Conservation (phyloP, 2,113 vertebrate genomes). For the Oreochromis niloticus region DNA sequence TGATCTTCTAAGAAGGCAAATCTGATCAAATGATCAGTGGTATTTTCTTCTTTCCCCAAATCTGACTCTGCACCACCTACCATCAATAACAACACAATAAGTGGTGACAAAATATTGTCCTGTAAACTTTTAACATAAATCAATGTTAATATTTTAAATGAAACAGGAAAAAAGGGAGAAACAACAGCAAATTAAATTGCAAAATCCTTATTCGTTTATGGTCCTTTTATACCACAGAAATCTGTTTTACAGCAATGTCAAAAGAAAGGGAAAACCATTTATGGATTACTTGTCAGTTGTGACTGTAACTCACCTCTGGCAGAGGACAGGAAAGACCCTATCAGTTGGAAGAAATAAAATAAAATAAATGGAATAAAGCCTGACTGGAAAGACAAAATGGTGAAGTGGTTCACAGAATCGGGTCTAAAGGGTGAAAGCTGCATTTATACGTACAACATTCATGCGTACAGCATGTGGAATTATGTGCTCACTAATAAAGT, state of each 20-base stretch:
- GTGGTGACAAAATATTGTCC: neutral
- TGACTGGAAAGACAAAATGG: neutral
- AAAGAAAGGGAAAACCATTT: constrained; percentile 36
- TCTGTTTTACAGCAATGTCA: neutral
- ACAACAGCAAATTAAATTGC: constrained; percentile 3
- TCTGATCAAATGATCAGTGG: neutral
- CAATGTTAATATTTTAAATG: constrained; percentile 34
- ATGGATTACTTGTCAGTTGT: constrained; percentile 18
- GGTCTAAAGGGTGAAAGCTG: neutral
- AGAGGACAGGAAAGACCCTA: constrained; percentile 23
- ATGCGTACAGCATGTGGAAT: neutral
- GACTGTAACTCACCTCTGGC: constrained; percentile 4
- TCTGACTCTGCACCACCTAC: neutral
- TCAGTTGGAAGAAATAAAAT: constrained; percentile 3
- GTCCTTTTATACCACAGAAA: constrained; percentile 35
- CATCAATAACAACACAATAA: neutral
- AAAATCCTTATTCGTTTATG: constrained; percentile 34
- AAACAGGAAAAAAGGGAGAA: neutral
- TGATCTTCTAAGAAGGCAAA: neutral
- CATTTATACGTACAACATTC: neutral
- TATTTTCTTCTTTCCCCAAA: neutral
- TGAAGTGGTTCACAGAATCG: neutral
- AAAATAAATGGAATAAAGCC: constrained; percentile 6
- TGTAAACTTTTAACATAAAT: constrained; percentile 36
- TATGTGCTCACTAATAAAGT: neutral